A percentile compares a stretch with the other conserved stretches of the same genome.
Evolutionary conservation across 2,797 vertebrate genomes (phyloP).

Genomic region (Masticophis lateralis): DNA sequence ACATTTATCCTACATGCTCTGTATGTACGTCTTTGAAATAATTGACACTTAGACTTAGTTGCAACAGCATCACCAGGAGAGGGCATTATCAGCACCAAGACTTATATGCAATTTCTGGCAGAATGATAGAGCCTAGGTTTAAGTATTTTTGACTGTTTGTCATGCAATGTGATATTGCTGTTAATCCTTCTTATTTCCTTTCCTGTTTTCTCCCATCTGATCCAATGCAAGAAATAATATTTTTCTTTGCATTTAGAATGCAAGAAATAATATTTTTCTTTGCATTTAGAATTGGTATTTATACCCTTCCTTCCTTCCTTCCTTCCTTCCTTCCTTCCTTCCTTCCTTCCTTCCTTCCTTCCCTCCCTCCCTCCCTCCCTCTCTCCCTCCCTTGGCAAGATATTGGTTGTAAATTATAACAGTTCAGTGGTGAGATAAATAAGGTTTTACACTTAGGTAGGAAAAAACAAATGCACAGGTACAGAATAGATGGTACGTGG

Average conservation of each 20-base stretch:
- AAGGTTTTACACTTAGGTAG: not conserved
- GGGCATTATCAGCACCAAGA: constrained; percentile 69
- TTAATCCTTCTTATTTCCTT: constrained; percentile 46
- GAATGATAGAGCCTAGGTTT: constrained; percentile 50
- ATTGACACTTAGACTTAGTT: constrained; percentile 43
- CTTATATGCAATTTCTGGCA: constrained; percentile 53
- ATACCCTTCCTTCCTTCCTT: not conserved
- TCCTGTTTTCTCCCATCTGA: not conserved
- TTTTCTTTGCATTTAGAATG: not conserved
- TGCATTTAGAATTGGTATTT: not conserved
- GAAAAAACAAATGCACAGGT: not conserved
- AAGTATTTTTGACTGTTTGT: constrained; percentile 59
- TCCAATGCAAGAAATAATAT: not conserved
- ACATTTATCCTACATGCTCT: constrained; percentile 22
- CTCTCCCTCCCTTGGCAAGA: not conserved
- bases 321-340: not conserved
- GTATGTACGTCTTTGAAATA: constrained; percentile 48
- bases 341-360: not conserved
- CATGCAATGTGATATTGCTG: constrained; percentile 40
- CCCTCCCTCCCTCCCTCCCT: not conserved
- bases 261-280: not conserved
- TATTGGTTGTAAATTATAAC: not conserved
- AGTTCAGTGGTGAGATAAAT: not conserved
- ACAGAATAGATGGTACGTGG: not conserved
- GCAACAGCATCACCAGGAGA: constrained; percentile 70